Percentiles rank a stretch among this genome's conserved stretches.
Evolutionary conservation across 2,888 invertebrate species (phyloP).

Genomic region (Syritta pipiens): DNA sequence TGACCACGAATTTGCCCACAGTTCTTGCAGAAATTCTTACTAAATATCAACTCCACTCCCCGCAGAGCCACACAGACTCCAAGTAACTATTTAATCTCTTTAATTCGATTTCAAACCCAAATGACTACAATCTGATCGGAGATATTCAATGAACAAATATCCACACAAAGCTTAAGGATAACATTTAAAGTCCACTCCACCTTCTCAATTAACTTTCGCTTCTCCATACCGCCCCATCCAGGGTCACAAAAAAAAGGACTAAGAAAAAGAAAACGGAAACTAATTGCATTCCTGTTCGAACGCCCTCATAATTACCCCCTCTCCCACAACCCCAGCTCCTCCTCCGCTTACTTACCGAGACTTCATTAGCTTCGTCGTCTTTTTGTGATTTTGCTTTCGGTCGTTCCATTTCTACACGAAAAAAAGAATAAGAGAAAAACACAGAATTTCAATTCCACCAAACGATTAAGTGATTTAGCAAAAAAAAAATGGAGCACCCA

Average conservation of each 20-base stretch:
- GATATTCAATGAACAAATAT: constrained; percentile 14
- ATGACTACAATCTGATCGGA: background rate
- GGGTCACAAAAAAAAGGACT: background rate
- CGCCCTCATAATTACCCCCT: constrained; percentile 50
- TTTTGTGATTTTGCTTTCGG: constrained; percentile 79
- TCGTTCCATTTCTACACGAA: constrained; percentile 77
- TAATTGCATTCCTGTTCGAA: constrained; percentile 61
- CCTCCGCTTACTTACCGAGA: constrained; percentile 76
- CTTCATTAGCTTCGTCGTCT: constrained; percentile 80
- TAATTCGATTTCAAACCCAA: no score
- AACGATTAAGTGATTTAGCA: constrained; percentile 54
- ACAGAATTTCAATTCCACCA: constrained; percentile 60
- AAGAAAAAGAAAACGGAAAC: constrained; percentile 14
- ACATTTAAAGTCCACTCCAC: constrained; percentile 19
- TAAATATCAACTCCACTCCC: no score
- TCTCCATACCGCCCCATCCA: background rate
- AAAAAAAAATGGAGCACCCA: constrained; percentile 1
- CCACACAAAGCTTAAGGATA: constrained; percentile 19
- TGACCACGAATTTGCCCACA: no score
- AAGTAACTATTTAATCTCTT: no score
- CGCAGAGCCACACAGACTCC: no score
- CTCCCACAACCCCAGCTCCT: background rate
- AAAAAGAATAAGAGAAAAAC: constrained; percentile 19
- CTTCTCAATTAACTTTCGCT: constrained; percentile 27
- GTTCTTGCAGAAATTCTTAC: no score